Base-by-base conservation (phyloP, 2,797 vertebrate genomes). In the Peromyscus nudipes region DNA sequence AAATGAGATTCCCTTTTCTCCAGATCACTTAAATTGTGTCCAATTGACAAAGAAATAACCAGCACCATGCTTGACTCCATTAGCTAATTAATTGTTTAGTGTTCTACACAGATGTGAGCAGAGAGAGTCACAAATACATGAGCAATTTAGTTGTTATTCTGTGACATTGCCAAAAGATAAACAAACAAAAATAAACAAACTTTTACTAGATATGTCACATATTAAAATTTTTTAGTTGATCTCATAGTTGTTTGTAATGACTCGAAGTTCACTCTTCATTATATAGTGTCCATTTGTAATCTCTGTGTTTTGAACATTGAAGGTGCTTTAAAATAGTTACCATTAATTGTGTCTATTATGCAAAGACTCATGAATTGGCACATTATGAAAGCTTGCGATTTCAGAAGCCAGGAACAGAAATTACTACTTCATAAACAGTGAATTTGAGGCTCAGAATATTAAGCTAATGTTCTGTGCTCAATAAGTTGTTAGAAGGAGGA, bases 171-270 rank as follows among this genome's bases (percentile, higher is more conserved):
- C 29, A 65, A 93, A 81, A 81, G 55, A 2, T 46, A 79, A 77
- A 1, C 34, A 81, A 57, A 65, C 29, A 73, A 95, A 94, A 96
- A 81, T 60, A 92, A 92, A 92, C 34, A 27, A 49, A 19, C n/a
- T 84, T 89, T 82, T 43, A 86, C 25, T 21, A 34, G 23, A 60
- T 65, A 8, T 8, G 60, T 64, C 27, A 82, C n/a, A 88, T 57
- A 79, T 84, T 77, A 21, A 94, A 79, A 11, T 49, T n/a, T 71
- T 6, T 1, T 57, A 92, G 92, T 1, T 1, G 0, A 46, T 17
- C 31, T 89, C 52, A 37, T n/a, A 75, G 16, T 96, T 34, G 43
- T 64, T 89, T 55, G 25, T 14, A 52, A 71, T 43, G 29, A 40
- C 10, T 57, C 8, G 10, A 4, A 62, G 1, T 71, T n/a, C 29